Conservation (phyloP, 2,888 invertebrate species). For the Choristoneura rosaceana region DNA sequence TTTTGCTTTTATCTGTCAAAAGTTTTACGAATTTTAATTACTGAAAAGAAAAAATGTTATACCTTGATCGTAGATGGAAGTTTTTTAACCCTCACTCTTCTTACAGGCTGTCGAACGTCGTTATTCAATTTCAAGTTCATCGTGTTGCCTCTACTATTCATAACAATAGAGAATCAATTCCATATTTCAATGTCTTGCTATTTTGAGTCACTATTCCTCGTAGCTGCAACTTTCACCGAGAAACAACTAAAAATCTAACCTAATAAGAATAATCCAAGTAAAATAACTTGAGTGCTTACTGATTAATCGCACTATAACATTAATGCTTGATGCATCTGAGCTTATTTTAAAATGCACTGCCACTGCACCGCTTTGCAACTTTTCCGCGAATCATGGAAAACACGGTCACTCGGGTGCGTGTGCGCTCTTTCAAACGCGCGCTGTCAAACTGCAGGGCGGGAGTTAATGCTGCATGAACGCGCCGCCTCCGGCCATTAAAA, state of each 20-base stretch:
- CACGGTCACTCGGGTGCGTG: slow-evolving; percentile 40
- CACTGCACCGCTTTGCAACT: neutral
- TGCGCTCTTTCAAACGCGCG: slow-evolving; percentile 61
- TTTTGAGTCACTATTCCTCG: neutral
- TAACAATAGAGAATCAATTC: slow-evolving; percentile 28
- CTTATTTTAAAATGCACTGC: neutral
- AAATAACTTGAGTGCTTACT: neutral
- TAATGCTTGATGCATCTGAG: neutral
- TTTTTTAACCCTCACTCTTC: slow-evolving; percentile 55
- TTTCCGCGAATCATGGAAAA: neutral
- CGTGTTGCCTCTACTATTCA: slow-evolving; percentile 56
- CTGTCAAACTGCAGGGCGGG: slow-evolving; percentile 64
- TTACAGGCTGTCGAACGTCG: slow-evolving; percentile 65
- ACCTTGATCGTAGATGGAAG: slow-evolving; percentile 72
- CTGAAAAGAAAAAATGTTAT: slow-evolving; percentile 17
- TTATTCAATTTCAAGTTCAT: slow-evolving; percentile 80
- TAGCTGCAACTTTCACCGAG: neutral
- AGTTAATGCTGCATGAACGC: slow-evolving; percentile 68
- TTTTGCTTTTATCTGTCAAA: neutral
- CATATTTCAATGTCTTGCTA: neutral
- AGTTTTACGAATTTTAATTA: neutral
- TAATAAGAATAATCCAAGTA: no score
- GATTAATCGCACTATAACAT: neutral
- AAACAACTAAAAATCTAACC: neutral
- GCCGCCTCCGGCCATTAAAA: slow-evolving; percentile 71